Evolutionary conservation across 1,140 invertebrate genomes (phyloP).

Genomic region (Bombus pyrosoma): DNA sequence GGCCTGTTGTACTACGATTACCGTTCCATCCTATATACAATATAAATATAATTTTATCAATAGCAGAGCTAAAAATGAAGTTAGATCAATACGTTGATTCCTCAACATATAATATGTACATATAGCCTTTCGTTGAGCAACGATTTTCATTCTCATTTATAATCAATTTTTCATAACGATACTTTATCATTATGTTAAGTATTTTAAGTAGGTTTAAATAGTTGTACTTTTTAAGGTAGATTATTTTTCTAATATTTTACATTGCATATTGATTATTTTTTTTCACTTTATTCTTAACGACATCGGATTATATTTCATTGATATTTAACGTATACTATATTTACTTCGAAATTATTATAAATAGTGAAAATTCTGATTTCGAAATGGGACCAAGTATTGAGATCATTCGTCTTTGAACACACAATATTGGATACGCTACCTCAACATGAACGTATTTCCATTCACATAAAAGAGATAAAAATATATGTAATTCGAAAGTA

Average conservation of each 20-base stretch:
- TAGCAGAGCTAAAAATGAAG: not conserved
- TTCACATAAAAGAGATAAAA: not conserved
- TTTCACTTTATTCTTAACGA: not conserved
- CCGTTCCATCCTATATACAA: too few species aligned
- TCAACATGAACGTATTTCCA: constrained; percentile 8
- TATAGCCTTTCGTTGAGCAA: not conserved
- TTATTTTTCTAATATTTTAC: not conserved
- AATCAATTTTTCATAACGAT: not conserved
- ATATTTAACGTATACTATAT: not conserved
- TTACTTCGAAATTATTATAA: not conserved
- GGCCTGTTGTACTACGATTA: too few species aligned
- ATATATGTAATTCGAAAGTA: not conserved
- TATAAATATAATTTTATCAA: constrained; percentile 13
- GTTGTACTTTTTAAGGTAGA: not conserved
- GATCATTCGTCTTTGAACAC: not conserved
- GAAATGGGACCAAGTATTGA: constrained; percentile 8
- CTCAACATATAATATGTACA: not conserved
- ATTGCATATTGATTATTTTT: not conserved
- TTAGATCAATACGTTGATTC: not conserved
- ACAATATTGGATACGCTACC: constrained; percentile 1
- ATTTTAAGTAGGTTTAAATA: not conserved
- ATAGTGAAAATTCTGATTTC: not conserved
- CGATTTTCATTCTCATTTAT: constrained; percentile 3
- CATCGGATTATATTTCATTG: not conserved
- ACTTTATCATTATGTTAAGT: not conserved